These are phyloP conservation scores for Penaeus japonicus DNA, from an alignment of 1,140 invertebrate genomes.

Conservation along the genomic window DNA sequence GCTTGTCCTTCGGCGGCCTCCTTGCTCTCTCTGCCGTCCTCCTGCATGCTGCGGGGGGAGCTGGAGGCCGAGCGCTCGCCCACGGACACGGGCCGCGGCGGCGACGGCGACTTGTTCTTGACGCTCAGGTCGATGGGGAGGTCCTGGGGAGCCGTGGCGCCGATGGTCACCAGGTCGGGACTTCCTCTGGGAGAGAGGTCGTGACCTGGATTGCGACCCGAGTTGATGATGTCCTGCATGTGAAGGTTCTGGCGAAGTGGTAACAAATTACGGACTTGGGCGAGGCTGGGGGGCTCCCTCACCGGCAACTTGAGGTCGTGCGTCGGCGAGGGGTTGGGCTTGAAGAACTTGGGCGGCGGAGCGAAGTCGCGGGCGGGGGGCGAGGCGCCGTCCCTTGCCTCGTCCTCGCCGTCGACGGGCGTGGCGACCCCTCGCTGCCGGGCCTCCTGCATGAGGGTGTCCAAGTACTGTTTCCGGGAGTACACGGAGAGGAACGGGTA, in stretches of 20 bases:
- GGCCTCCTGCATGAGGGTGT: slow-evolving; percentile 72
- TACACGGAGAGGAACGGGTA: slow-evolving; percentile 63
- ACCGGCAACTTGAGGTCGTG: slow-evolving; percentile 9
- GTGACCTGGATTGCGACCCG: slow-evolving; percentile 35
- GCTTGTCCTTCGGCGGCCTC: slow-evolving; percentile 8
- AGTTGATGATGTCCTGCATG: background rate
- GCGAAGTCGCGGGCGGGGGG: slow-evolving; percentile 18
- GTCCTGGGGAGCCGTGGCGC: slow-evolving; percentile 42
- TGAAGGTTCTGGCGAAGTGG: slow-evolving; percentile 8
- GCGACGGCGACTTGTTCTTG: slow-evolving; percentile 39
- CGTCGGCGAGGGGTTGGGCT: slow-evolving; percentile 21
- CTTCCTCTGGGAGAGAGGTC: slow-evolving; percentile 32
- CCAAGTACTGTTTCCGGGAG: slow-evolving; percentile 75
- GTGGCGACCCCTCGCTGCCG: background rate
- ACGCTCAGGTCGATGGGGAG: slow-evolving; percentile 49
- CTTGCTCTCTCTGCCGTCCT: slow-evolving; percentile 19
- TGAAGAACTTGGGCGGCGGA: slow-evolving; percentile 35
- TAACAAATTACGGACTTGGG: background rate
- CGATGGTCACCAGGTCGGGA: slow-evolving; percentile 29
- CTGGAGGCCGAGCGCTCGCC: slow-evolving; percentile 7
- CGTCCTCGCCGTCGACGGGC: slow-evolving; percentile 23
- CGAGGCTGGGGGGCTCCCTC: background rate
- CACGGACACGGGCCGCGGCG: background rate
- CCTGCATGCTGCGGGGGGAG: background rate
- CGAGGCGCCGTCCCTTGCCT: slow-evolving; percentile 8